Evolutionary conservation across 2,113 vertebrate species (phyloP), one percentile per base, ranked within the genome.

Genomic region (Mus spicilegus): DNA sequence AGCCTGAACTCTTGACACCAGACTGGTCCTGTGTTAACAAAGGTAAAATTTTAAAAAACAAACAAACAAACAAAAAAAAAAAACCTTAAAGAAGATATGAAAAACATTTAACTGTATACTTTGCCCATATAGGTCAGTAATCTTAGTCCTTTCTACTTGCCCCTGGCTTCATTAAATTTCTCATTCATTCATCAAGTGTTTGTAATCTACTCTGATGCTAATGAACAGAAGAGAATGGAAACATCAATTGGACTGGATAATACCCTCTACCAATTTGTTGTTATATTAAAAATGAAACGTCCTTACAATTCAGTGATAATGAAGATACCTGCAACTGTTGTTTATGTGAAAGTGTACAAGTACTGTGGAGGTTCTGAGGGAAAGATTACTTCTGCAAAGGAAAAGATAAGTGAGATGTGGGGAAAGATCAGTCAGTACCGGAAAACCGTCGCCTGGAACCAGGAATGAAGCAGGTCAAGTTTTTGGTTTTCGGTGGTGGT

Each of bases 151-250:
- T 63, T 93, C 30, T 87, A 58, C 9, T 69, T 80, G 28, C 67
- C 46, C 84, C 28, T 42, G 86, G 39, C 30, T 78, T 92, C 24
- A 39, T 90, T 91, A 73, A 90, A 85, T 81, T 81, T 28, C 65
- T 88, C 9, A 67, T 92, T 89, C n/a, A 77, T 70, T 95, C 56
- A 77, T 89, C 70, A 89, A 89, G 58, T 42, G 76, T 36, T 46
- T 51, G 46, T 6, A 6, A 49, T 87, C 69, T 42, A 63, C 63
- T 90, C 36, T 88, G 70, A 86, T 93, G 90, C 36, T n/a, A 63
- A 5, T 77, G 13, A n/a, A 4, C 51, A 63, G 28, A 94, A 36
- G 20, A 33, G 33, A 54, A 94, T 90, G 58, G 72, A 90, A 94
- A n/a, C 30, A 92, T 46, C 56, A 85, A 16, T 92, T 89, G 46